Evolutionary conservation across 2,888 invertebrate genomes (phyloP).

Genomic region (Ophioninae sp.): DNA sequence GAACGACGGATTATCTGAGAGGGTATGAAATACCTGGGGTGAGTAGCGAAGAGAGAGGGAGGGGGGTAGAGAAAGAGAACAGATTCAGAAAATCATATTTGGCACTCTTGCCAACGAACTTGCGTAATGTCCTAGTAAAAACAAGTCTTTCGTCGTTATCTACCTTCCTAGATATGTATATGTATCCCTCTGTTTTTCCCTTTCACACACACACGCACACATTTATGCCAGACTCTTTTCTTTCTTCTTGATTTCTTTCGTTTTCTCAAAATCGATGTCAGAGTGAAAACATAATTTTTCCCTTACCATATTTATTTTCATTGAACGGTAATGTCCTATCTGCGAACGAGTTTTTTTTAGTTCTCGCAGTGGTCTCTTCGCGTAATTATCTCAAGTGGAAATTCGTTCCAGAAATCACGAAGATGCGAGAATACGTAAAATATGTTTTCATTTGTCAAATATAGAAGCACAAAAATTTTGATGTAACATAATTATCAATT

Average conservation of each 20-base stretch:
- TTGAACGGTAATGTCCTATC: not conserved
- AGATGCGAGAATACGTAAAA: not conserved
- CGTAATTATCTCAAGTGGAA: not conserved
- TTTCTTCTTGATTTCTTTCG: not conserved
- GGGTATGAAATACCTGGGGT: conserved; percentile 10
- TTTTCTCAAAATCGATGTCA: not conserved
- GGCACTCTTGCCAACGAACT: conserved; percentile 64
- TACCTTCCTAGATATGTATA: conserved; percentile 39
- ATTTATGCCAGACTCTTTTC: not conserved
- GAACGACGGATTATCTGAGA: conserved; percentile 28
- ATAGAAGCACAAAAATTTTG: too few relatives aligned
- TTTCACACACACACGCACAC: conserved; percentile 4
- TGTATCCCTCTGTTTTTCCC: conserved; percentile 43
- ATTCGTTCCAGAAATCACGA: not conserved
- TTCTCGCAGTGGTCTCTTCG: not conserved
- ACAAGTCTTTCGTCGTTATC: conserved; percentile 59
- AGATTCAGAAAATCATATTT: conserved; percentile 62
- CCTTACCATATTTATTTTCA: not conserved
- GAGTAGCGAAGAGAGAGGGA: conserved; percentile 37
- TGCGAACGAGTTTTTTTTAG: not conserved
- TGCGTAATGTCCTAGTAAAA: conserved; percentile 64
- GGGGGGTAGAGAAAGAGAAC: conserved; percentile 2
- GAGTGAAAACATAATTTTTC: not conserved
- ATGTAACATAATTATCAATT: too few relatives aligned
- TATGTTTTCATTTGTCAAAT: not conserved